phyloP scores from a whole-genome alignment of 2,888 invertebrate species.

The Agriotes lineatus region DNA sequence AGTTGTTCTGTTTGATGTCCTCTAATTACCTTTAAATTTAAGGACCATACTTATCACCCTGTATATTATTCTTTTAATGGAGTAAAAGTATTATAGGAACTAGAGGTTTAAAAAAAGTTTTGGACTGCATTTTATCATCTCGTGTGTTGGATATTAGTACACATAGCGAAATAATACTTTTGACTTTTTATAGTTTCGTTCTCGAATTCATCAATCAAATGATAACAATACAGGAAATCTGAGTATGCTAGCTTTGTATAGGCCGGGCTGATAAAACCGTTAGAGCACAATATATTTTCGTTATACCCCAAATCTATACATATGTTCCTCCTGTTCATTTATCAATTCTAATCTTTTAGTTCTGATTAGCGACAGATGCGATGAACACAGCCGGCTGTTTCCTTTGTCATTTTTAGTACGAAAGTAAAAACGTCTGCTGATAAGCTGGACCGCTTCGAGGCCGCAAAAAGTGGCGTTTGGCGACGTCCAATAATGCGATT shows the following conservation, averaged over 20 bases:
- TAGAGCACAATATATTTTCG: not conserved
- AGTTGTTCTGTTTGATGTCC: too few relatives aligned
- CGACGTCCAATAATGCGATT: constrained; percentile 23
- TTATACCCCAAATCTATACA: not conserved
- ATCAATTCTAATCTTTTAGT: constrained; percentile 25
- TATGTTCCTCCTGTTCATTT: constrained; percentile 15
- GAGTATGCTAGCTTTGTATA: not conserved
- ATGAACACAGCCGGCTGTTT: constrained; percentile 18
- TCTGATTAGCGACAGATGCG: constrained; percentile 30
- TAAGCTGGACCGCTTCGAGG: constrained; percentile 6
- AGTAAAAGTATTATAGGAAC: too few relatives aligned
- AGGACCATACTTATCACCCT: too few relatives aligned
- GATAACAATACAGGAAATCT: too few relatives aligned
- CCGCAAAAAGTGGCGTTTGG: constrained; percentile 3
- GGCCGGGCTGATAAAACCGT: not conserved
- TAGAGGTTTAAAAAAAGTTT: too few relatives aligned
- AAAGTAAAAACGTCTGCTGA: constrained; percentile 14
- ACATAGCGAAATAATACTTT: too few relatives aligned
- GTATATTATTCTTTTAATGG: too few relatives aligned
- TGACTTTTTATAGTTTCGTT: too few relatives aligned
- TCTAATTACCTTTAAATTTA: too few relatives aligned
- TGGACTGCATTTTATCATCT: too few relatives aligned
- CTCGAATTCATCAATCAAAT: too few relatives aligned
- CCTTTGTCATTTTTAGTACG: constrained; percentile 20
- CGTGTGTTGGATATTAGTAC: too few relatives aligned